Evolutionary conservation across 2,113 vertebrate species (phyloP).

Genomic region (Loxodonta africana): DNA sequence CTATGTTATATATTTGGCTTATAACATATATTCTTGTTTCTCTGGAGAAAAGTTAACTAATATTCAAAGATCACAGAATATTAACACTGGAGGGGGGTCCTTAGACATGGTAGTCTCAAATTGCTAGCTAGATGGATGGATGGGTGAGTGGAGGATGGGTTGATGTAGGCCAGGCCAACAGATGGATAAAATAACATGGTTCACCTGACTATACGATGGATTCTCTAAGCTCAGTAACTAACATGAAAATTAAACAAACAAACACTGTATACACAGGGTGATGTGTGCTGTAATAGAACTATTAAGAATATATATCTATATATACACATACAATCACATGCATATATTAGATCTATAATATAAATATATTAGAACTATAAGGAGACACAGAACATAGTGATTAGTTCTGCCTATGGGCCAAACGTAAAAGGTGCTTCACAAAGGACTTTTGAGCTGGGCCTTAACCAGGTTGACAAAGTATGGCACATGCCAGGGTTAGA

Average conservation of each 20-base stretch:
- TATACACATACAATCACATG: not conserved
- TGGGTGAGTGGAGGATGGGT: not conserved
- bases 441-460: not conserved
- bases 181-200: not conserved
- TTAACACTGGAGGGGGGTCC: not conserved
- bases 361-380: not conserved
- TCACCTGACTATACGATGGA: not conserved
- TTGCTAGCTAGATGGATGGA: not conserved
- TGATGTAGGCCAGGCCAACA: not conserved
- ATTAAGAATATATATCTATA: not conserved
- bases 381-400: not conserved
- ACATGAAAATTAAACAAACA: not conserved
- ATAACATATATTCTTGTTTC: not conserved
- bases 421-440: not conserved
- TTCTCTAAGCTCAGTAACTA: not conserved
- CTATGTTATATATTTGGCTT: not conserved
- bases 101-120: not conserved
- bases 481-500: not conserved
- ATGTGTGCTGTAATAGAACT: not conserved
- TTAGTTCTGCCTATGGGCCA: not conserved
- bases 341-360: too few relatives aligned
- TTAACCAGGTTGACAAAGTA: not conserved
- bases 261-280: not conserved
- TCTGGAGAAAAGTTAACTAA: not conserved
- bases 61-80: not conserved